phyloP scores from a whole-genome alignment of 2,888 invertebrate genomes.

The Parapristionchus giblindavisi region DNA sequence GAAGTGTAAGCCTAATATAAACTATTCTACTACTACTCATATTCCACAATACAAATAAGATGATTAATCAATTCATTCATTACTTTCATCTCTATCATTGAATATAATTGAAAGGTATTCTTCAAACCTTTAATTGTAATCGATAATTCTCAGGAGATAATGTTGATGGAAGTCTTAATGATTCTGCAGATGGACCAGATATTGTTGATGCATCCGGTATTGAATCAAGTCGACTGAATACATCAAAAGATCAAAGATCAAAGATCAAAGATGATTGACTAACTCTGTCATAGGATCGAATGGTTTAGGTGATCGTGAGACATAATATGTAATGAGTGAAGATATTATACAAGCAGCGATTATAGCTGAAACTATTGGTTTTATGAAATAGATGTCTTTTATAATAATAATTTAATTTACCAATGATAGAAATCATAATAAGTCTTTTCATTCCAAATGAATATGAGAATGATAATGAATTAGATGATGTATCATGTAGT shows the following conservation, averaged over 20 bases:
- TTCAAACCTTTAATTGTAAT: slow-evolving; percentile 28
- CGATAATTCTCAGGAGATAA: not conserved
- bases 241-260: not conserved
- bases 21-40: not conserved
- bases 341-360: not conserved
- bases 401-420: not conserved
- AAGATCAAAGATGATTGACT: not conserved
- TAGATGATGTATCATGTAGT: not conserved
- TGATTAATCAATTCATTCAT: no score
- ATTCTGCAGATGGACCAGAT: slow-evolving; percentile 4
- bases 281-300: slow-evolving; percentile 32
- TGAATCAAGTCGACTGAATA: slow-evolving; percentile 16
- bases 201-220: slow-evolving; percentile 7
- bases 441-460: slow-evolving; percentile 21
- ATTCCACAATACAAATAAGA: no score
- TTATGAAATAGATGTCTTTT: not conserved
- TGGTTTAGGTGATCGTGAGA: not conserved
- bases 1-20: slow-evolving; percentile 16
- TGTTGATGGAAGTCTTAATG: not conserved
- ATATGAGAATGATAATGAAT: slow-evolving; percentile 4
- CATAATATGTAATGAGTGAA: slow-evolving; percentile 17
- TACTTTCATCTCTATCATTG: no score
- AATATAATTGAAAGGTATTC: no score
- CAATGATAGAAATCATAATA: not conserved
- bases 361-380: not conserved